A percentile compares a stretch with the other conserved stretches of the same genome.
Conservation (phyloP, 37 sponge, comb jelly and placozoan genomes). For the Mnemiopsis leidyi region DNA sequence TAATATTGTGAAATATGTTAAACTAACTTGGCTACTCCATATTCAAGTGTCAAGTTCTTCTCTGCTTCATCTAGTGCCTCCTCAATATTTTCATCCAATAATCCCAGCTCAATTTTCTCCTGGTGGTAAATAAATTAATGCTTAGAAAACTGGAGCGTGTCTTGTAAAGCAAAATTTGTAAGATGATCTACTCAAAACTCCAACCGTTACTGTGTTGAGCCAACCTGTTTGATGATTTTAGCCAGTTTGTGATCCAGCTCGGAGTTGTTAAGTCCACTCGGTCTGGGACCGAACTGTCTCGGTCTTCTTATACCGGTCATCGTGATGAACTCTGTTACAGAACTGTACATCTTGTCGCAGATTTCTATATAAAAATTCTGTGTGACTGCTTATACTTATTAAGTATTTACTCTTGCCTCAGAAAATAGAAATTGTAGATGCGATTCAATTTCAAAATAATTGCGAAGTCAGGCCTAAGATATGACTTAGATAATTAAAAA, state of each 20-base stretch:
- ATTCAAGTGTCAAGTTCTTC: background rate
- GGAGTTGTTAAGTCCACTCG: background rate
- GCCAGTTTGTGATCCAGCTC: slow-evolving; percentile 1
- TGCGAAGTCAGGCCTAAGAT: too few relatives aligned
- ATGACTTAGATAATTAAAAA: too few relatives aligned
- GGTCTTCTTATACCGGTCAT: slow-evolving; percentile 28
- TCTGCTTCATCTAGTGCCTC: background rate
- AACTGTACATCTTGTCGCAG: background rate
- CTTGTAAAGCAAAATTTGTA: background rate
- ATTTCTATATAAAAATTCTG: too few relatives aligned
- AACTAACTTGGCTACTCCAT: background rate
- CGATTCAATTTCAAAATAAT: too few relatives aligned
- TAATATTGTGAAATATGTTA: background rate
- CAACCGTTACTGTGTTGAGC: background rate
- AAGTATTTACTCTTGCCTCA: too few relatives aligned
- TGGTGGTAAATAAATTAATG: too few relatives aligned
- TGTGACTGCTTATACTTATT: too few relatives aligned
- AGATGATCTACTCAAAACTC: background rate
- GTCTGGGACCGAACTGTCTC: background rate
- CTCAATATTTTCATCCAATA: background rate
- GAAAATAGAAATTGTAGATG: too few relatives aligned
- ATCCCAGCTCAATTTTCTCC: background rate
- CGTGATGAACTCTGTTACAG: background rate
- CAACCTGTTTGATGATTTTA: slow-evolving; percentile 6
- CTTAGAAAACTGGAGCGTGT: too few relatives aligned